Conservation (phyloP, 2,113 vertebrate genomes). For the Engraulis encrasicolus region DNA sequence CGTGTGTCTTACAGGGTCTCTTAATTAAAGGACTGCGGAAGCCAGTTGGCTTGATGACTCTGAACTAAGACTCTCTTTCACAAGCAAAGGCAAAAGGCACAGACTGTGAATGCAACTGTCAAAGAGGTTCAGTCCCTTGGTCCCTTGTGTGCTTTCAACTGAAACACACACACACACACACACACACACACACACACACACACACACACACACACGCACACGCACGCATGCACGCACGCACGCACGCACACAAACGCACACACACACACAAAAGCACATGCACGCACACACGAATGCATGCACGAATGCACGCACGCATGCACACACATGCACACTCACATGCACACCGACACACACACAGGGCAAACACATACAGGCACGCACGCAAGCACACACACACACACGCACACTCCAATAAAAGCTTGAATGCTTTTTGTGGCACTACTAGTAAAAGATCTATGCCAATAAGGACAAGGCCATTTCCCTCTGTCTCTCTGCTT, state of each 20-base stretch:
- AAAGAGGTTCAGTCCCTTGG: background rate
- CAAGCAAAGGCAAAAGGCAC: background rate
- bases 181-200: background rate
- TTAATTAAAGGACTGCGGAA: conserved; percentile 14
- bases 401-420: background rate
- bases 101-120: conserved; percentile 7
- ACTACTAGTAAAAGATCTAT: conserved; percentile 24
- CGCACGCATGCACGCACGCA: background rate
- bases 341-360: background rate
- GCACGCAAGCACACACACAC: background rate
- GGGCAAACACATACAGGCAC: background rate
- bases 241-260: too few relatives aligned
- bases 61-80: background rate
- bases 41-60: background rate
- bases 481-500: background rate
- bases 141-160: too few relatives aligned
- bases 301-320: background rate
- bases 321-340: background rate
- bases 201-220: conserved; percentile 8
- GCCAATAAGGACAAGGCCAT: conserved; percentile 26
- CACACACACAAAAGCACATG: background rate
- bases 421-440: conserved; percentile 21
- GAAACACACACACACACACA: conserved; percentile 1
- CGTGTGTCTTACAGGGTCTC: background rate
- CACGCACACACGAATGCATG: background rate